phyloP scores from a whole-genome alignment of 2,888 invertebrate species.

The Oscheius sp. region DNA sequence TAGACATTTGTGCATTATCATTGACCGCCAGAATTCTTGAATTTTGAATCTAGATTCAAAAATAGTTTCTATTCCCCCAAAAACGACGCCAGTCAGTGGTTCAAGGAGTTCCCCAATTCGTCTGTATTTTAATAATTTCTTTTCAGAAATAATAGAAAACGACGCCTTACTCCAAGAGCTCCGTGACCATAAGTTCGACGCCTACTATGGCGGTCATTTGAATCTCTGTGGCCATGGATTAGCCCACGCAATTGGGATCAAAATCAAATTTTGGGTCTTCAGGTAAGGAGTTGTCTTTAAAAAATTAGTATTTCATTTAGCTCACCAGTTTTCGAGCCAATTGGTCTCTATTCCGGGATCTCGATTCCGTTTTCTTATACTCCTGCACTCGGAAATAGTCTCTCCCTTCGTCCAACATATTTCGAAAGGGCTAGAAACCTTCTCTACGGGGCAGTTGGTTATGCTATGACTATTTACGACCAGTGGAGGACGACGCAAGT shows the following conservation, averaged over 20 bases:
- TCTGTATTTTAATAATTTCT: not conserved
- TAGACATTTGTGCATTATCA: too few relatives aligned
- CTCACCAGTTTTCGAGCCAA: conserved; percentile 39
- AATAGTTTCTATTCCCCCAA: too few relatives aligned
- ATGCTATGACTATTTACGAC: conserved; percentile 6
- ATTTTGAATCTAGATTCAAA: too few relatives aligned
- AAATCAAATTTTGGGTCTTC: conserved; percentile 56
- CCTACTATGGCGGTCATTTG: conserved; percentile 56
- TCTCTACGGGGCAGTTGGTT: conserved; percentile 13
- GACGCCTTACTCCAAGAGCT: conserved; percentile 46
- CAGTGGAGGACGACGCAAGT: conserved; percentile 18
- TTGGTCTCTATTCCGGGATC: conserved; percentile 34
- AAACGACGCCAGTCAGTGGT: too few relatives aligned
- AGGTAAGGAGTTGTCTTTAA: conserved; percentile 44
- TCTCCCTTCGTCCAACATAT: conserved; percentile 17
- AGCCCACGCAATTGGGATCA: conserved; percentile 50
- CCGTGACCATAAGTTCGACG: conserved; percentile 57
- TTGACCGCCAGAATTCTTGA: too few relatives aligned
- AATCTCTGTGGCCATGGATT: conserved; percentile 55
- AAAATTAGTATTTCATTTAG: conserved; percentile 25
- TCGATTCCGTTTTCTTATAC: conserved; percentile 36
- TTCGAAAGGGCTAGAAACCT: conserved; percentile 32
- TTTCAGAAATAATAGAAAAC: conserved; percentile 48
- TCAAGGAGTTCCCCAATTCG: too few relatives aligned
- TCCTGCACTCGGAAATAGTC: conserved; percentile 2